These are phyloP conservation scores for Malthinus flaveolus DNA, from an alignment of 2,888 invertebrate species.

Conservation along the genomic window DNA sequence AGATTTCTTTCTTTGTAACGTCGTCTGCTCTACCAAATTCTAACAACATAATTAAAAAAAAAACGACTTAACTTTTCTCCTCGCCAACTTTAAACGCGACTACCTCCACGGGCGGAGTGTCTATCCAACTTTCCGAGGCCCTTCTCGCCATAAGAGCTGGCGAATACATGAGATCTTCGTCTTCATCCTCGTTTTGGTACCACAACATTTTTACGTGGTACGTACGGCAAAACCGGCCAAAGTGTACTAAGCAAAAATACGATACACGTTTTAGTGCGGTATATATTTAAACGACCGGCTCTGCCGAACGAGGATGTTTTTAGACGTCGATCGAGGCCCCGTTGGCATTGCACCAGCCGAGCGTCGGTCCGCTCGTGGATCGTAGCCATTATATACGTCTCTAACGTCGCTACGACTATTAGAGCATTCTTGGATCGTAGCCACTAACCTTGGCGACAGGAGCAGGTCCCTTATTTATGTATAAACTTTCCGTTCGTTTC, in stretches of 20 bases:
- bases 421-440: conserved; percentile 25
- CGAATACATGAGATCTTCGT: conserved; percentile 84
- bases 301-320: conserved; percentile 26
- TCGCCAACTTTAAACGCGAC: conserved; percentile 17
- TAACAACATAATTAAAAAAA: conserved; percentile 52
- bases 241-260: conserved; percentile 13
- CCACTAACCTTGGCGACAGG: conserved; percentile 37
- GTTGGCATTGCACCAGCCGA: conserved; percentile 14
- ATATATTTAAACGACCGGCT: conserved; percentile 28
- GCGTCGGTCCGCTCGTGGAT: conserved; percentile 28
- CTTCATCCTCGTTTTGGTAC: conserved; percentile 77
- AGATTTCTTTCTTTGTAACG: conserved; percentile 92
- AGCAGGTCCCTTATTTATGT: conserved; percentile 66
- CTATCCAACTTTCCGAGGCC: conserved; percentile 89
- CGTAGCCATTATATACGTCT: conserved; percentile 19
- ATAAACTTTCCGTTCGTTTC: conserved; percentile 89
- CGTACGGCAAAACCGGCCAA: conserved; percentile 22
- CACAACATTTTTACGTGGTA: conserved; percentile 71
- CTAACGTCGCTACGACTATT: conserved; percentile 20
- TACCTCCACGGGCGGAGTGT: conserved; percentile 86
- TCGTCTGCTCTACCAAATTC: conserved; percentile 78
- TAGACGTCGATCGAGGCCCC: conserved; percentile 21
- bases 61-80: conserved; percentile 21
- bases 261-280: conserved; percentile 16
- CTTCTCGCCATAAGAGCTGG: conserved; percentile 84